A percentile compares a stretch with the other conserved stretches of the same genome.
These are phyloP conservation scores for Psilopogon haemacephalus DNA, from an alignment of 2,113 vertebrate species.

Conservation along the genomic window DNA sequence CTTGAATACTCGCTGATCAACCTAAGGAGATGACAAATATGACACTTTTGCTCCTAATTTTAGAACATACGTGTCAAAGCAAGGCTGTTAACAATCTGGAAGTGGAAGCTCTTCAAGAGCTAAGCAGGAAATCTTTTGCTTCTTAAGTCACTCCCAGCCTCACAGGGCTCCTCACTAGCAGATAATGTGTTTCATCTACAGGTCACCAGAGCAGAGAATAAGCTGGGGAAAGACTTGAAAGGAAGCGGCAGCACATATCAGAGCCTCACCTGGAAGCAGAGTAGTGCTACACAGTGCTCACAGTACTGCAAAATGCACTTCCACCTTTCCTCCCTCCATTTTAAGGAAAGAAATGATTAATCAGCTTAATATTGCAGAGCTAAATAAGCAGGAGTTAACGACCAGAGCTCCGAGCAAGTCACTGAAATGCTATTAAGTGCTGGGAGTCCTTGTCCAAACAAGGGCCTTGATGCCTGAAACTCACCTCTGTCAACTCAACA, in stretches of 20 bases:
- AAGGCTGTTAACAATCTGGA: background rate
- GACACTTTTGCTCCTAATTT: background rate
- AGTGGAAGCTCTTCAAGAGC: background rate
- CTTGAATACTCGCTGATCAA: conserved; percentile 96
- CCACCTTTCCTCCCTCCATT: accelerated
- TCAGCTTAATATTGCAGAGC: background rate
- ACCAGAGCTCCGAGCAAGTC: background rate
- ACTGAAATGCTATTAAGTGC: background rate
- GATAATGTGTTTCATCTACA: background rate
- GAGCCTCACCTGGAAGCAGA: background rate
- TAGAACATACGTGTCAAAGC: background rate
- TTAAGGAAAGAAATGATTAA: background rate
- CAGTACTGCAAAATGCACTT: background rate
- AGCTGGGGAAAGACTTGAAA: background rate
- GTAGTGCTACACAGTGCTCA: background rate
- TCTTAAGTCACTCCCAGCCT: background rate
- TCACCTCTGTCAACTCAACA: background rate
- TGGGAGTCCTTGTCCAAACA: background rate
- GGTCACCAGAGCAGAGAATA: background rate
- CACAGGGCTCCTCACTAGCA: background rate
- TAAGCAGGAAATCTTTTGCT: background rate
- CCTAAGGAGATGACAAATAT: conserved; percentile 67
- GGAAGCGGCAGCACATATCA: background rate
- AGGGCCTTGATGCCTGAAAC: background rate
- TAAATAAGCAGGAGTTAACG: background rate